These are phyloP conservation scores for Lepus timidus DNA, from an alignment of 2,113 vertebrate species.

Conservation along the genomic window DNA sequence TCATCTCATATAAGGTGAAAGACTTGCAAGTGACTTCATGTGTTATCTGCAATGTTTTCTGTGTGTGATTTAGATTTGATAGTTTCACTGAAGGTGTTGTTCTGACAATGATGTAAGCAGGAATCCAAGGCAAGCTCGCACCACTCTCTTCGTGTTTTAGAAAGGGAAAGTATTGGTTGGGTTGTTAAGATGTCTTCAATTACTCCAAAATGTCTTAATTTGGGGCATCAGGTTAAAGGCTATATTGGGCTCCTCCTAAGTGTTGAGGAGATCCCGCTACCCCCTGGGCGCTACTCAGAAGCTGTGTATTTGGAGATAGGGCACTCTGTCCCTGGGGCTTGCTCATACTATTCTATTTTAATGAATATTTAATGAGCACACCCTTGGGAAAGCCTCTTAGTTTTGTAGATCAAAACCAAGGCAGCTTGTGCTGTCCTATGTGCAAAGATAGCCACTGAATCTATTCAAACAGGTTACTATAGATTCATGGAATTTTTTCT, in stretches of 20 bases:
- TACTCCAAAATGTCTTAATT: constrained; percentile 56
- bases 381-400: neutral
- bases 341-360: neutral
- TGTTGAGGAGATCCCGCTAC: constrained; percentile 73
- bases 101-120: neutral
- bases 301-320: neutral
- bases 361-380: neutral
- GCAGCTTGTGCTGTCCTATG: neutral
- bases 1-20: neutral
- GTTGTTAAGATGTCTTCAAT: constrained; percentile 66
- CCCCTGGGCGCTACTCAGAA: constrained; percentile 73
- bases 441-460: neutral
- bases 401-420: neutral
- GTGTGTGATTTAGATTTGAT: neutral
- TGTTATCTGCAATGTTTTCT: neutral
- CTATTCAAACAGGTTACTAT: neutral
- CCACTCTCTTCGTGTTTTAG: neutral
- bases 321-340: neutral
- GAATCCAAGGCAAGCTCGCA: neutral
- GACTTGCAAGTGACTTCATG: neutral
- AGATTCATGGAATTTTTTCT: neutral
- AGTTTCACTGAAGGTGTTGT: constrained; percentile 11
- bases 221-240: constrained; percentile 67
- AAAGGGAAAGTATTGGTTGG: neutral
- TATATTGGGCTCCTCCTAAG: neutral